Percentiles rank a stretch among this genome's conserved stretches.
Conservation (phyloP, 1,140 invertebrate species). For the Lepidotrigona ventralis region DNA sequence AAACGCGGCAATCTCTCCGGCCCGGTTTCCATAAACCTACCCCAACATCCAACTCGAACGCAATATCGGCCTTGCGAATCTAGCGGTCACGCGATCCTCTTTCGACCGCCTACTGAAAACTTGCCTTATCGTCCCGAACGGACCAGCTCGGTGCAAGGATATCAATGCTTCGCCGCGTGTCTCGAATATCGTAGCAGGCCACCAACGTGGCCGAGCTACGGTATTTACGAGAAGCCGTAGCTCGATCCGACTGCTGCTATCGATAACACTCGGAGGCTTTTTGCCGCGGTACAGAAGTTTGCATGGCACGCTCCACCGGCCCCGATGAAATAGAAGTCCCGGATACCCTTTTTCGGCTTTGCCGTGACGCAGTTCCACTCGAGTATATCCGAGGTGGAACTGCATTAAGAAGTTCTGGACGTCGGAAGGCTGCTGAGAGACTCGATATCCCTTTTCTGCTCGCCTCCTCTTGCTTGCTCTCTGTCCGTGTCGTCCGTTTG, state of each 20-base stretch:
- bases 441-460: constrained; percentile 41
- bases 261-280: constrained; percentile 49
- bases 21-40: background rate
- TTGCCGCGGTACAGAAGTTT: constrained; percentile 47
- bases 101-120: background rate
- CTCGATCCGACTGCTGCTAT: constrained; percentile 44
- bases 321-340: constrained; percentile 55
- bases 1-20: too few relatives aligned
- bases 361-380: constrained; percentile 26
- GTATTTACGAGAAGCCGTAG: constrained; percentile 52
- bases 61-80: background rate
- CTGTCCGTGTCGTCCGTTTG: background rate
- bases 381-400: constrained; percentile 34
- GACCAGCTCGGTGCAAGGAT: constrained; percentile 23
- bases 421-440: background rate
- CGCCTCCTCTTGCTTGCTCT: background rate
- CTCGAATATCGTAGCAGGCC: constrained; percentile 41
- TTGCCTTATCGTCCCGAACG: constrained; percentile 45
- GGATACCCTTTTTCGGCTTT: constrained; percentile 57
- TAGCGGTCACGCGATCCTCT: background rate
- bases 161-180: constrained; percentile 41
- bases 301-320: constrained; percentile 45
- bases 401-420: constrained; percentile 51
- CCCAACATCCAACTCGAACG: background rate
- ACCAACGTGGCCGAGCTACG: background rate